Percentiles rank a stretch among this genome's conserved stretches.
These are phyloP conservation scores for Montipora sp. DNA, from an alignment of 64 coral and sea anemone genomes.

Conservation along the genomic window DNA sequence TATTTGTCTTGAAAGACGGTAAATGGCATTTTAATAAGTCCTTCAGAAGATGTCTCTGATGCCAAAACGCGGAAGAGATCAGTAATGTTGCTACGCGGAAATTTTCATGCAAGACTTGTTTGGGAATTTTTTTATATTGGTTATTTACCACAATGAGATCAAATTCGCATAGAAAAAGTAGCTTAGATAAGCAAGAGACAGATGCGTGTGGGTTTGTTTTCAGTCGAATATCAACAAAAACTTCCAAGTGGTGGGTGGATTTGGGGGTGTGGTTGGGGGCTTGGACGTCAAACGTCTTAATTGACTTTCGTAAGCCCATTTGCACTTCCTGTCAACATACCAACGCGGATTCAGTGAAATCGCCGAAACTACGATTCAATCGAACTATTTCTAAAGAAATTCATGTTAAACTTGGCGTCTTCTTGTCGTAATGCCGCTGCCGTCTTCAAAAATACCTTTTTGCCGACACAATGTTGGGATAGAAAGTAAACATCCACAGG, in stretches of 20 bases:
- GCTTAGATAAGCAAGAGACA: not conserved
- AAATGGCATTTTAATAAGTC: not conserved
- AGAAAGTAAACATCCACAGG: not conserved
- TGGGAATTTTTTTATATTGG: no score
- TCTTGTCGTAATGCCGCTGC: no score
- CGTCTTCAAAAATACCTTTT: not conserved
- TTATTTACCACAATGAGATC: no score
- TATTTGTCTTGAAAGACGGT: not conserved
- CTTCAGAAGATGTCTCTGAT: not conserved
- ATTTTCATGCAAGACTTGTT: no score
- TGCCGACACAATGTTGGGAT: not conserved
- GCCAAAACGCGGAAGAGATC: not conserved
- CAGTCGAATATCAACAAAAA: not conserved
- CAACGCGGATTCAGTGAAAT: not conserved
- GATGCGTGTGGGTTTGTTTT: not conserved
- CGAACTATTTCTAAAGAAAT: no score
- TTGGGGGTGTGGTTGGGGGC: not conserved
- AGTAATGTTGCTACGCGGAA: no score
- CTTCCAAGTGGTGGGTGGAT: not conserved
- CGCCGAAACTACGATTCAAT: no score
- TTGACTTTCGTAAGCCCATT: not conserved
- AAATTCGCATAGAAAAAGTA: no score
- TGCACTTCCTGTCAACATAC: not conserved
- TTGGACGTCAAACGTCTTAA: not conserved
- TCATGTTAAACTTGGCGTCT: no score